These are phyloP conservation scores for Turritopsis dohrnii DNA, from an alignment of 30 jellyfish, hydroid and myxozoan species.

Conservation along the genomic window DNA sequence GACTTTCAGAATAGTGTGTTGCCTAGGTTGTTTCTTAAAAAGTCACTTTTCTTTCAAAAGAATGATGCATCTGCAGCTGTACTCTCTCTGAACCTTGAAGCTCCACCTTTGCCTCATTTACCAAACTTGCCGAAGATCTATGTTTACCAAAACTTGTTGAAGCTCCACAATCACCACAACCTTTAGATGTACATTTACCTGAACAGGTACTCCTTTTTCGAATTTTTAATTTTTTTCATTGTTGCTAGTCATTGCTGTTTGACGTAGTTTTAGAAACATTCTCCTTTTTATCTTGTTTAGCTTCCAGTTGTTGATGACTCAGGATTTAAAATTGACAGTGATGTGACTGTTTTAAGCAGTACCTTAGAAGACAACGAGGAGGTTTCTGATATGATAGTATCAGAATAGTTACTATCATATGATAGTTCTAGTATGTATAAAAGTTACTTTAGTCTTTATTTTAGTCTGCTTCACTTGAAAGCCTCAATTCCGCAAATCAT, in stretches of 20 bases:
- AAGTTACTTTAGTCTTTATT: neutral
- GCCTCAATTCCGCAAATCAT: neutral
- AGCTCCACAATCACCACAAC: neutral
- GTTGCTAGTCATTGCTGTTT: neutral
- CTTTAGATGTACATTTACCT: neutral
- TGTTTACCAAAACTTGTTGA: neutral
- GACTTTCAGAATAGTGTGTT: neutral
- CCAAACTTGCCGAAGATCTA: neutral
- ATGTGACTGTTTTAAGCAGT: neutral
- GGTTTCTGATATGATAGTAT: neutral
- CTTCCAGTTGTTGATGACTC: neutral
- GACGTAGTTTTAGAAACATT: neutral
- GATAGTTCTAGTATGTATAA: neutral
- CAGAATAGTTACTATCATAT: too few relatives aligned
- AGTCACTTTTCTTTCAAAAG: neutral
- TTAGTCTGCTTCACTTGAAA: neutral
- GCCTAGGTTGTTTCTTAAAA: neutral
- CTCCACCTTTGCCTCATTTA: neutral
- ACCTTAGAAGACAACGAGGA: neutral
- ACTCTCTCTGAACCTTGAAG: neutral
- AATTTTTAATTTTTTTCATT: neutral
- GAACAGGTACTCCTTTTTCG: neutral
- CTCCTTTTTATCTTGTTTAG: neutral
- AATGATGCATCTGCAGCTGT: neutral
- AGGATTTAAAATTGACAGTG: neutral